phyloP scores from a whole-genome alignment of 2,888 invertebrate species.

The Barypeithes pellucidus region DNA sequence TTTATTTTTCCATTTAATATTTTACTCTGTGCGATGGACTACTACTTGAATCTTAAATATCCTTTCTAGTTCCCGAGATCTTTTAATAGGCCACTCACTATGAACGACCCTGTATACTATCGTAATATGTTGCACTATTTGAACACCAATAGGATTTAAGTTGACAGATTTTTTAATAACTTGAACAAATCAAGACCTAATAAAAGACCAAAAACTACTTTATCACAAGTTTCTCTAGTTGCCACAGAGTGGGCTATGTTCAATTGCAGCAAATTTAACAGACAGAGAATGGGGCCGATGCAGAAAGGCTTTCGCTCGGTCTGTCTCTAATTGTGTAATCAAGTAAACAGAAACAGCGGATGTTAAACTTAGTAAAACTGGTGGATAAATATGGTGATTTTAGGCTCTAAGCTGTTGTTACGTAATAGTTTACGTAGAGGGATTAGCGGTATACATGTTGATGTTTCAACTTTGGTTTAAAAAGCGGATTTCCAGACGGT shows the following conservation, averaged over 20 bases:
- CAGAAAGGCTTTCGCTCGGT: slow-evolving; percentile 29
- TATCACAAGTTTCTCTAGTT: slow-evolving; percentile 30
- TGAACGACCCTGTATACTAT: too few relatives aligned
- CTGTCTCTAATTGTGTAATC: slow-evolving; percentile 51
- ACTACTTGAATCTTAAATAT: too few relatives aligned
- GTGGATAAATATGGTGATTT: slow-evolving; percentile 39
- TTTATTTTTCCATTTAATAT: too few relatives aligned
- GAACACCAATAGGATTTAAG: too few relatives aligned
- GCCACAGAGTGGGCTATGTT: slow-evolving; percentile 23
- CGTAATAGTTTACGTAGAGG: neutral
- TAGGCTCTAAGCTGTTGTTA: slow-evolving; percentile 32
- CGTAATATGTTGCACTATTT: too few relatives aligned
- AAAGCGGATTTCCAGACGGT: too few relatives aligned
- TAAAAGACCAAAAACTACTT: slow-evolving; percentile 12
- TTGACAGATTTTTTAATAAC: too few relatives aligned
- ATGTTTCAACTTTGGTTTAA: too few relatives aligned
- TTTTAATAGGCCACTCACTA: too few relatives aligned
- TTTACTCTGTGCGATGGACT: too few relatives aligned
- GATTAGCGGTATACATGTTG: too few relatives aligned
- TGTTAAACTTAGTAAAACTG: slow-evolving; percentile 45
- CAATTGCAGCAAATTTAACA: slow-evolving; percentile 25
- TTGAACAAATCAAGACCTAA: neutral
- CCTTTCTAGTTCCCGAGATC: too few relatives aligned
- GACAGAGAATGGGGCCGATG: slow-evolving; percentile 22
- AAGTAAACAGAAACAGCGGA: slow-evolving; percentile 48